Base-by-base conservation (phyloP, 2,797 vertebrate species). In the Rhinophrynus dorsalis region DNA sequence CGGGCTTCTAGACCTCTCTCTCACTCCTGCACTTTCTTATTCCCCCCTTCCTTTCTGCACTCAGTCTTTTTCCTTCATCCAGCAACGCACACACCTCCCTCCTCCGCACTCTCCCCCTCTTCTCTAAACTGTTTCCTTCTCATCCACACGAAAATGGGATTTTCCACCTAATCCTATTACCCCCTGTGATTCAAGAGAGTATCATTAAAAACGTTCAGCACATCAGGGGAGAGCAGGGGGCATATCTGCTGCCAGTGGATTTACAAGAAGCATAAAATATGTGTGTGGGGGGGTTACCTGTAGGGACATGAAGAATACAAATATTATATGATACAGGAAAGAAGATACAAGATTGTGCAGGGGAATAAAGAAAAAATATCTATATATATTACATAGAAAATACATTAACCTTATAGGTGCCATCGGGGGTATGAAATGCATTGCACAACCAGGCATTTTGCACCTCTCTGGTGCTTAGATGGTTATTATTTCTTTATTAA, bases 141-240 rank as follows among this genome's bases (percentile, higher is more conserved):
- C 45, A 67, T 73, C 62, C 55, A 67, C 56, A 44, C 47, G 62
- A 51, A 73, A 73, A 73, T 54, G 40, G 70, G 70, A 73, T 73
- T 73, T 71, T 66, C 70, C 62, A 60, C 47, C 62, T 73, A 73
- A 73, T 73, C 62, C 70, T 73, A 73, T 73, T 73, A 73, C 69
- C 69, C 70, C 70, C 62, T 67, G 70, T 66, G 70, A 73, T 66
- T 66, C 55, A 55, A 52, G 44, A 73, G 69, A 73, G 62, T 73
- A 67, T 73, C 62, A 73, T 73, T 73, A 73, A 65, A 66, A 66
- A 62, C 27, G 55, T 55, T 73, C 70, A 52, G 70, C 62, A 60
- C 70, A 73, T 66, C 70, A 60, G 70, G 54, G 47, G 23, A 60
- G 62, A 50, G 37, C 62, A 60, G 62, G 70, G 65, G 70, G 62